A percentile compares a stretch with the other conserved stretches of the same genome.
Evolutionary conservation across 2,888 invertebrate species (phyloP).

Genomic region (Euplexia lucipara): DNA sequence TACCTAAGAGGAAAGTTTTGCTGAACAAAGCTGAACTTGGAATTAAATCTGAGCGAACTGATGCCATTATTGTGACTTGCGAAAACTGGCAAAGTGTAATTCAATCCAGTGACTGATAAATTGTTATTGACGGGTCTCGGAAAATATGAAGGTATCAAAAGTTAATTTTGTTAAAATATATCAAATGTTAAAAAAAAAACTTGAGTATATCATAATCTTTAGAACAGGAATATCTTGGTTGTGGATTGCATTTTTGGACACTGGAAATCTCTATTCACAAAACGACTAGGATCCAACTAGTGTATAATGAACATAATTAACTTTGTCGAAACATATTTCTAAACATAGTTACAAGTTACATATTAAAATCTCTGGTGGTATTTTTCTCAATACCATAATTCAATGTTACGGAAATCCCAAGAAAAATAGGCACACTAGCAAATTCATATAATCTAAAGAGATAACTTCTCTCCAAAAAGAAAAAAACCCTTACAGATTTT

Average conservation of each 20-base stretch:
- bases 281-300: neutral
- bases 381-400: neutral
- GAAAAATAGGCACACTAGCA: neutral
- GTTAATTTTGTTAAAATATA: slow-evolving; percentile 27
- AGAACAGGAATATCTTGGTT: slow-evolving; percentile 13
- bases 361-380: neutral
- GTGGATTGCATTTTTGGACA: slow-evolving; percentile 13
- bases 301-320: neutral
- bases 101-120: slow-evolving; percentile 53
- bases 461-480: neutral
- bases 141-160: slow-evolving; percentile 5
- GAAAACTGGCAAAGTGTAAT: slow-evolving; percentile 55
- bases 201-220: neutral
- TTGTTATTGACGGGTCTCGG: slow-evolving; percentile 33
- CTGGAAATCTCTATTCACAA: slow-evolving; percentile 2
- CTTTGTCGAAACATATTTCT: neutral
- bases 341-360: neutral
- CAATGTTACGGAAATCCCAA: neutral
- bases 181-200: neutral
- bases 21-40: slow-evolving; percentile 36
- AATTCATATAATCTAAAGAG: neutral
- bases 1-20: slow-evolving; percentile 51
- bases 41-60: slow-evolving; percentile 45
- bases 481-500: too few species aligned
- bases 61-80: slow-evolving; percentile 56